Percentiles rank a stretch among this genome's conserved stretches.
phyloP scores from a whole-genome alignment of 2,113 vertebrate species.

The Phoxinus phoxinus region DNA sequence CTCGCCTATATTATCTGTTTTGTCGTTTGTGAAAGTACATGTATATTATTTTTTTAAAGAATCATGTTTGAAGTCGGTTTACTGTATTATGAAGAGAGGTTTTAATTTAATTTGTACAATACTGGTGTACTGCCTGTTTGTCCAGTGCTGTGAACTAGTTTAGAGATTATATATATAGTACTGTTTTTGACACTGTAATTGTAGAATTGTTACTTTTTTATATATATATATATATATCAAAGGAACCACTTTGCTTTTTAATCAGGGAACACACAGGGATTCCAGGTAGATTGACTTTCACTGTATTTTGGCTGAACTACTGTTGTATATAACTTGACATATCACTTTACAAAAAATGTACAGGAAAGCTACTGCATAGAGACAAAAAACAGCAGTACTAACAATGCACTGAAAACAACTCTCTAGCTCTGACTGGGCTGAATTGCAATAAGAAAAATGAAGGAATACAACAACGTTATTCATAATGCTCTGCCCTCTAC shows the following conservation, averaged over 20 bases:
- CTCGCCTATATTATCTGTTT: background rate
- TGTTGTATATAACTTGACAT: conserved; percentile 11
- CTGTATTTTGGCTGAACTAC: conserved; percentile 29
- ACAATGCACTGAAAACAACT: background rate
- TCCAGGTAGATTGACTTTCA: conserved; percentile 36
- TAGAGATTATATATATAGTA: conserved; percentile 3
- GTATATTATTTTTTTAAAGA: conserved; percentile 25
- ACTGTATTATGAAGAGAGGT: conserved; percentile 10
- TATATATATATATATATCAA: background rate
- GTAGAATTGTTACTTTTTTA: background rate
- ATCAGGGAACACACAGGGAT: conserved; percentile 40
- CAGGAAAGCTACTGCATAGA: conserved; percentile 2
- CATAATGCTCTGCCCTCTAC: background rate
- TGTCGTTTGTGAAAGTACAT: background rate
- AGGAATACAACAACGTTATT: background rate
- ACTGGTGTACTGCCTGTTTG: background rate
- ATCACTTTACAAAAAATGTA: background rate
- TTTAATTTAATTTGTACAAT: background rate
- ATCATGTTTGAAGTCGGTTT: background rate
- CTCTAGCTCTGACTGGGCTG: background rate
- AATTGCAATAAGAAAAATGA: background rate
- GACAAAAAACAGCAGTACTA: background rate
- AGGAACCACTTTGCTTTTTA: conserved; percentile 2
- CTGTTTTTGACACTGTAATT: background rate
- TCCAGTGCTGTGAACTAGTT: conserved; percentile 21